Base-by-base conservation (phyloP, 2,113 vertebrate species). In the Sciurus niger region DNA sequence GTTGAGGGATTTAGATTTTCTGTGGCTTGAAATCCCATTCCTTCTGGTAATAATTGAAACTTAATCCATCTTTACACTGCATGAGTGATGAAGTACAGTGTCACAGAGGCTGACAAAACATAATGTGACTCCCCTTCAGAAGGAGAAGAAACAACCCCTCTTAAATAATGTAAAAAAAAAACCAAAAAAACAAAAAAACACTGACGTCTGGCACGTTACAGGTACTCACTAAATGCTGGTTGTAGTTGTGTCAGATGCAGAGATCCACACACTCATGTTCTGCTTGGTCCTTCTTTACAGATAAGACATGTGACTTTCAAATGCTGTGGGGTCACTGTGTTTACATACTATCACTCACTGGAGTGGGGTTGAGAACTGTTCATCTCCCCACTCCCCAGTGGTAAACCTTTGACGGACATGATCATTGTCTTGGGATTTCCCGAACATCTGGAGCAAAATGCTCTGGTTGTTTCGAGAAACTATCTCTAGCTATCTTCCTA, bases 331-430 rank as follows among this genome's bases (percentile, higher is more conserved):
- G 48, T 46, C 37, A 30, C 74, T 43, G 32, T 78, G 25, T 18
- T 9, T 68, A 22, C 28, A 32, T 77, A 37, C 77, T 70, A 1
- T 22, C 22, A 67, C 34, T 86, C 8, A 0, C 65, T 30, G 6
- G 46, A 74, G 20, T 53, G 53, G 12, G 58, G 24, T 25, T n/a
- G 8, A 0, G 14, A 63, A 2, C 3, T 46, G 5, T 28, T 79
- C n/a, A 32, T 24, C 4, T 4, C 14, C 20, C 60, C 8, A 2
- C 22, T 30, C 34, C 34, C 2, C 0, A 1, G 3, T 8, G 40
- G 22, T 3, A 16, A 70, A 51, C 2, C n/a, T 77, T n/a, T 89
- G 43, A 55, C 24, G 25, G 43, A 70, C 25, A 28, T 2, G 9
- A 58, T 28, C 18, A 72, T 51, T 28, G 43, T 65, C 30, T 60